Evolutionary conservation across 2,797 vertebrate genomes (phyloP).

Genomic region (Centroberyx gerrardi): DNA sequence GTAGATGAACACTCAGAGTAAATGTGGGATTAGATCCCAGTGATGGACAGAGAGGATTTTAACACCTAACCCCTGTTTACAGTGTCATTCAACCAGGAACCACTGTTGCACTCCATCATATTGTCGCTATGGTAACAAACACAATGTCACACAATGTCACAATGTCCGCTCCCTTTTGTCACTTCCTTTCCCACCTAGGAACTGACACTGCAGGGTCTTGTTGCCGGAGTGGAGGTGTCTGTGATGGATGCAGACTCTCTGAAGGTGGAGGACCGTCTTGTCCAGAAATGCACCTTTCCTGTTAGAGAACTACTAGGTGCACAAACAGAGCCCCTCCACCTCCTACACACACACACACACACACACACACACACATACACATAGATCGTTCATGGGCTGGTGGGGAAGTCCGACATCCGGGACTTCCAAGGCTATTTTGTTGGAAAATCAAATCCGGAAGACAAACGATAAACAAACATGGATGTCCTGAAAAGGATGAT

Average conservation of each 20-base stretch:
- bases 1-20: not conserved
- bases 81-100: not conserved
- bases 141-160: not conserved
- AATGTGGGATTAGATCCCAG: not conserved
- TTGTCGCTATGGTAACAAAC: not conserved
- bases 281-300: slow-evolving; percentile 79
- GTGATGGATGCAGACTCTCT: slow-evolving; percentile 79
- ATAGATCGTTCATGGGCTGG: too few relatives aligned
- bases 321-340: not conserved
- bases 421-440: too few relatives aligned
- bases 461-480: too few relatives aligned
- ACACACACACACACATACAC: not conserved
- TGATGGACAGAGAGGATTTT: not conserved
- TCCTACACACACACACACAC: not conserved
- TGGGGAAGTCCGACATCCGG: too few relatives aligned
- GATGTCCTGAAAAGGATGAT: too few relatives aligned
- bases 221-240: slow-evolving; percentile 73
- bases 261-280: slow-evolving; percentile 70
- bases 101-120: slow-evolving; percentile 21
- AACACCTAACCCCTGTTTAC: not conserved
- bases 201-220: slow-evolving; percentile 65
- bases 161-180: not conserved
- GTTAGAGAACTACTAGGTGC: slow-evolving; percentile 79
- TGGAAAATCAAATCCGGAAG: too few relatives aligned
- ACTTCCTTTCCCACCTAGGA: slow-evolving; percentile 56